A percentile compares a stretch with the other conserved stretches of the same genome.
Conservation (phyloP, 2,797 vertebrate species). For the Ctenosaura bakeri region DNA sequence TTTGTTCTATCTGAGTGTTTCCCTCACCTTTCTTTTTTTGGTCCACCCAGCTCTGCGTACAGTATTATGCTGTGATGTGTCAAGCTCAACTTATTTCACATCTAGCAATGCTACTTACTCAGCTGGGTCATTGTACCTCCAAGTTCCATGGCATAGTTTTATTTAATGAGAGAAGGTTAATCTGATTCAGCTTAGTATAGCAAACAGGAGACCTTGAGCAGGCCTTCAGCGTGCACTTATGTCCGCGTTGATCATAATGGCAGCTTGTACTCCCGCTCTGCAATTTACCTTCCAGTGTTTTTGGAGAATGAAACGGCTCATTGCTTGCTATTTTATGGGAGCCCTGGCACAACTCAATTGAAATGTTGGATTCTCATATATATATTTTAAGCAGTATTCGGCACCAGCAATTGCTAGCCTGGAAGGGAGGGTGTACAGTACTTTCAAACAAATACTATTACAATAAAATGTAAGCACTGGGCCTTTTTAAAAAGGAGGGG, state of each 20-base stretch:
- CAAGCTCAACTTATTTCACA: conserved; percentile 13
- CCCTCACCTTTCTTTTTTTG: background rate
- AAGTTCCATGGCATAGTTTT: background rate
- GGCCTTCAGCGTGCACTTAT: background rate
- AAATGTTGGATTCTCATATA: background rate
- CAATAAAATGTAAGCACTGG: too few species aligned
- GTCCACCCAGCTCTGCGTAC: too few species aligned
- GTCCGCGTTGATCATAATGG: background rate
- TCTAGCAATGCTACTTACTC: conserved; percentile 12
- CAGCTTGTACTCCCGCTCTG: background rate
- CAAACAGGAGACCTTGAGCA: conserved; percentile 26
- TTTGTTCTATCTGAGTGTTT: background rate
- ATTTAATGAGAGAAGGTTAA: conserved; percentile 37
- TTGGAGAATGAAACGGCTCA: background rate
- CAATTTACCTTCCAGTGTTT: background rate
- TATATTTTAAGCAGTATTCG: background rate
- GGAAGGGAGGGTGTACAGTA: too few species aligned
- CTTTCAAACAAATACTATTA: too few species aligned
- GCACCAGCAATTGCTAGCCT: background rate
- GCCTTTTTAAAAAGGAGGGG: too few species aligned
- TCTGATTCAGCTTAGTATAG: conserved; percentile 13
- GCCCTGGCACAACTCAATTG: background rate
- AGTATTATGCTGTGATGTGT: background rate
- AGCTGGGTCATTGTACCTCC: background rate
- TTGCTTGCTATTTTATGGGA: conserved; percentile 21